These are phyloP conservation scores for Balanococcus diminutus DNA, from an alignment of 2,888 invertebrate species.

Conservation along the genomic window DNA sequence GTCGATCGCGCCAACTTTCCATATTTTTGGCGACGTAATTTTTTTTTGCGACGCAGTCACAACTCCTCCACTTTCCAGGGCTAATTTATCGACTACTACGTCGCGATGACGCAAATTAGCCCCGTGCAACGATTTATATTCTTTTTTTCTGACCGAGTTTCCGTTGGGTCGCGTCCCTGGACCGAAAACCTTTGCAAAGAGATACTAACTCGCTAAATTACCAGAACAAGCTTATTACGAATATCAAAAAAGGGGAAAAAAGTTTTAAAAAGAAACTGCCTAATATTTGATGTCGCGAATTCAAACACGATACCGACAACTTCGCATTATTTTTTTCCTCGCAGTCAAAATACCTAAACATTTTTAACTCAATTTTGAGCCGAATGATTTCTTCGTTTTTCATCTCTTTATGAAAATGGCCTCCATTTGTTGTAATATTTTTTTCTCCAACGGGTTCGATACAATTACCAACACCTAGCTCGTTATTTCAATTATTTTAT, in stretches of 20 bases:
- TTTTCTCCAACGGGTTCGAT: neutral
- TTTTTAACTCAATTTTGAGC: neutral
- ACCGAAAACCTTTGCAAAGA: neutral
- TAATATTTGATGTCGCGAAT: neutral
- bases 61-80: neutral
- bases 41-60: neutral
- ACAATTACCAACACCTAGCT: neutral
- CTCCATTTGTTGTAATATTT: neutral
- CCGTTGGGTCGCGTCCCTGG: neutral
- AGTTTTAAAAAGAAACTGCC: neutral
- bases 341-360: neutral
- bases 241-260: neutral
- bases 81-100: constrained; percentile 16
- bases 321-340: neutral
- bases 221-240: neutral
- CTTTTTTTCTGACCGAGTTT: neutral
- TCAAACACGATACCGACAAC: too few species aligned
- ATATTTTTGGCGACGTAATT: constrained; percentile 18
- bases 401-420: neutral
- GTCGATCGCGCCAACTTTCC: constrained; percentile 26
- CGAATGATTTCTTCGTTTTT: neutral
- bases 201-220: neutral
- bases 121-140: neutral
- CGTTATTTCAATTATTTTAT: neutral
- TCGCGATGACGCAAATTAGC: constrained; percentile 21